These are phyloP conservation scores for Acrossocheilus fasciatus DNA, from an alignment of 2,797 vertebrate genomes.

Conservation along the genomic window DNA sequence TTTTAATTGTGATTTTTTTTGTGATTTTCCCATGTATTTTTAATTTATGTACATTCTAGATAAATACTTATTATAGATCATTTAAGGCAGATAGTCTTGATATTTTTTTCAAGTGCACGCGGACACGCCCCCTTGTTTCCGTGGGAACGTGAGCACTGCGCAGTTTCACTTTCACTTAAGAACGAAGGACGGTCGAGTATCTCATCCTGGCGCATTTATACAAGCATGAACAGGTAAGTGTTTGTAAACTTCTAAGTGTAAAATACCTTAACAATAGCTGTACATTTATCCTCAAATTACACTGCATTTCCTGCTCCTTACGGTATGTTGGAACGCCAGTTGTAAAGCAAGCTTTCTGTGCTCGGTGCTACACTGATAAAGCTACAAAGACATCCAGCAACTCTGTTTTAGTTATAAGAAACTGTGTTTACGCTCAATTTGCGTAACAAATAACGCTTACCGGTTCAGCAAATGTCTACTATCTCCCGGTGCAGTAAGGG, in stretches of 20 bases:
- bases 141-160: not conserved
- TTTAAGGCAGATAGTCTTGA: not conserved
- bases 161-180: slow-evolving; percentile 33
- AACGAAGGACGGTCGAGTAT: not conserved
- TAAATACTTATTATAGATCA: not conserved
- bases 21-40: not conserved
- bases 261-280: not conserved
- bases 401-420: not conserved
- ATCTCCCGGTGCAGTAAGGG: not conserved
- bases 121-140: not conserved
- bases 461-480: not conserved
- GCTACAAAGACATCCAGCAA: not conserved
- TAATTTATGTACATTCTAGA: not conserved
- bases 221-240: not conserved
- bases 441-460: not conserved
- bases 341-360: not conserved
- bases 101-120: no score
- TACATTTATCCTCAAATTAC: not conserved
- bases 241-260: not conserved
- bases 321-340: not conserved
- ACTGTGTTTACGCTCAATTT: not conserved
- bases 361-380: not conserved
- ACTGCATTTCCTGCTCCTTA: not conserved
- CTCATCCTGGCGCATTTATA: not conserved
- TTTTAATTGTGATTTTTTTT: not conserved